Base-by-base conservation (phyloP, 2,113 vertebrate species). In the Dromaius novaehollandiae region DNA sequence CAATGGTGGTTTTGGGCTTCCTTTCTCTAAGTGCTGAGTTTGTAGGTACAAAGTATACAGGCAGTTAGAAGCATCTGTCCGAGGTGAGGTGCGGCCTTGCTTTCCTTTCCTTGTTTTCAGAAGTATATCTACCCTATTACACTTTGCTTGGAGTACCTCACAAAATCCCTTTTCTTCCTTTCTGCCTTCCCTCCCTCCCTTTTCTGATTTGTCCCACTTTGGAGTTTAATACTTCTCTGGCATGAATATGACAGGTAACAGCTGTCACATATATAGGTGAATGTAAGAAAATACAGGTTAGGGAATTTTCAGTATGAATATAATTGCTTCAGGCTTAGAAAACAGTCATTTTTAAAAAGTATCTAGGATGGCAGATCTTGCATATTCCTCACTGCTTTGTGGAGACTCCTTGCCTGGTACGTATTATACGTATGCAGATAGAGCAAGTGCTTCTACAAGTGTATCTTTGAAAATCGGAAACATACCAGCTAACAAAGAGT, bases 61-160 rank as follows among this genome's bases (percentile, higher is more conserved):
- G 70, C 84, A 95, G 48, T 75, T 89, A 53, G 84, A 88, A 42
- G 53, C 66, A 73, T 86, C 40, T 60, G 38, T 32, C 34, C 32
- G 64, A 60, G n/a, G 34, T 21, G 6, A 34, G 40, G 61, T 42
- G 46, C 25, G 83, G 51, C 34, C 76, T 51, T 74, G 53, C 83
- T 83, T 88, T 14, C 18, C 28, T 60, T 60, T 28, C 63, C 93
- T 28, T 87, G 64, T 91, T 95, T 86, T 87, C 73, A 89, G 55
- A 30, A 88, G 36, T 14, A 14, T 50, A 53, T 85, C 25, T 91
- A 14, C 19, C 92, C 87, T 70, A 78, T 32, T 65, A 42, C 38
- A 6, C 51, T 55, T 42, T 28, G 40, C 53, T 42, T 42, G 51
- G 38, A 56, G 22, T 76, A 30, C 25, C 34, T 44, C 44, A n/a